Base-by-base conservation (phyloP, 1,140 invertebrate genomes). In the Idris sp. region DNA sequence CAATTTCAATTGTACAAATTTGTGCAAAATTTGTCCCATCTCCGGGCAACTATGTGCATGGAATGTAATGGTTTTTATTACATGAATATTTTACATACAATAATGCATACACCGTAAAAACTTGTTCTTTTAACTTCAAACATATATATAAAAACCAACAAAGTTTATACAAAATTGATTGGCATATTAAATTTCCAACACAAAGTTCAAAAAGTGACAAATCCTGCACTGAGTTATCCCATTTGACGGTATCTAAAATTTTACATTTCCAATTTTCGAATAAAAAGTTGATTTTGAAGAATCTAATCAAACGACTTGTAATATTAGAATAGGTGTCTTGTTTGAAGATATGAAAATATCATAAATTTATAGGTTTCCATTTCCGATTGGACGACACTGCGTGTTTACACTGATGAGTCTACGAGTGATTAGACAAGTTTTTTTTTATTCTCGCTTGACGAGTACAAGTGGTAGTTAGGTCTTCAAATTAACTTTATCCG, bases 361-460 rank as follows among this genome's bases (percentile, higher is more conserved):
- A 64, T 77, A 77, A 74, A 77, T 74, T 71, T 44, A 43, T n/a
- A 56, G 46, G 33, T 65, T 65, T 76, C 61, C 44, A 58, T 73
- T 58, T 59, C 58, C 49, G 49, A 72, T 68, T 40, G 33, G 40
- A 30, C 56, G 59, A 69, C 64, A 72, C 40, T 49, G 31, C 44
- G 43, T 77, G 71, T 77, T 77, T 68, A 65, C 68, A 74, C 64
- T 67, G 68, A 65, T 68, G 62, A 75, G 56, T 48, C 48, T 65
- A 36, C 41, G 58, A 64, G 72, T 77, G 76, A 77, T 77, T 77
- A 77, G 76, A 77, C 76, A 77, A 77, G 71, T 74, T 74, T 73
- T 74, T 73, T 65, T 69, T n/a, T n/a, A n/a, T 61, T 38, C 43
- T 61, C 51, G 49, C 28, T 46, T 64, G 65, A 64, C 73, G 59